Evolutionary conservation across 1,140 invertebrate species (phyloP).

Genomic region (Macrotrachela quadricornifera): DNA sequence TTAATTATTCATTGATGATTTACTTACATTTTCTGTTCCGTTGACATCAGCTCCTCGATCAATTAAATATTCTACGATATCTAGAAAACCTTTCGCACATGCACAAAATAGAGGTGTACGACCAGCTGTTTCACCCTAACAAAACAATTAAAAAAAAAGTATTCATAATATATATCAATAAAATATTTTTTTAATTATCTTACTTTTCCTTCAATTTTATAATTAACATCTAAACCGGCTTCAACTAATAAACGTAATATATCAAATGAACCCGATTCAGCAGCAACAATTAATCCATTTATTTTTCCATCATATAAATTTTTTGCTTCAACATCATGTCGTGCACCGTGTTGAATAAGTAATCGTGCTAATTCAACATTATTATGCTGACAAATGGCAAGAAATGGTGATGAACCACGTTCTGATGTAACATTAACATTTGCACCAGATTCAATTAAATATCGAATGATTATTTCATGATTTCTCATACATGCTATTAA

Average conservation of each 20-base stretch:
- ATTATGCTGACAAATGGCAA: constrained; percentile 8
- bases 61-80: constrained; percentile 9
- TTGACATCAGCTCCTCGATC: constrained; percentile 8
- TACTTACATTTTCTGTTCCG: constrained; percentile 8
- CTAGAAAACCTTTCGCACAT: constrained; percentile 7
- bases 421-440: constrained; percentile 6
- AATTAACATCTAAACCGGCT: constrained; percentile 6
- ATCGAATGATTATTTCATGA: background rate
- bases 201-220: constrained; percentile 7
- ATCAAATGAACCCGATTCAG: constrained; percentile 9
- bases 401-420: constrained; percentile 4
- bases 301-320: constrained; percentile 10
- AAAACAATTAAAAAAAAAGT: too few relatives aligned
- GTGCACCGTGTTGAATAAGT: constrained; percentile 2
- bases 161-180: too few relatives aligned
- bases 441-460: constrained; percentile 2
- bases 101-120: constrained; percentile 10
- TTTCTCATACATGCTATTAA: constrained; percentile 9
- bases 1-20: background rate
- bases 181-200: too few relatives aligned
- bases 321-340: background rate
- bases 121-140: constrained; percentile 6
- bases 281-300: constrained; percentile 7
- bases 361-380: constrained; percentile 3
- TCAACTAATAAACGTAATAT: constrained; percentile 4